phyloP scores from a whole-genome alignment of 2,888 invertebrate species.

The Dichetophora obliterata region DNA sequence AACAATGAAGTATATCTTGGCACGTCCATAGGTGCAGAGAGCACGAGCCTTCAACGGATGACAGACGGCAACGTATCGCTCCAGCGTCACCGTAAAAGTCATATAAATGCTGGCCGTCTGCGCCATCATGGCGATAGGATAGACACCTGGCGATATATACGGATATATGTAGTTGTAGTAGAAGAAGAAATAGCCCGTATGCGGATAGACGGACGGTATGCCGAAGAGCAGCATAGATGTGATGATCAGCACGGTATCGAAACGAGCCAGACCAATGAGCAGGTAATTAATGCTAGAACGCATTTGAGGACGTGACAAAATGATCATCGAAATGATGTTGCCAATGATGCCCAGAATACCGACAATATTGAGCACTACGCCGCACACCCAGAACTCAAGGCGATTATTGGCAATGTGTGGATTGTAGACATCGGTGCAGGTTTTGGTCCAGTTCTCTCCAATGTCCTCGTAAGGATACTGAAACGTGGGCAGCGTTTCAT shows the following conservation, averaged over 20 bases:
- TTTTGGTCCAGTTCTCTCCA: slow-evolving; percentile 17
- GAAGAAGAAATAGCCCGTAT: slow-evolving; percentile 81
- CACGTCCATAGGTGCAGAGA: slow-evolving; percentile 90
- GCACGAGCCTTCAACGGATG: slow-evolving; percentile 90
- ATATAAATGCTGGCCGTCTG: slow-evolving; percentile 96
- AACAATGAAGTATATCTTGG: slow-evolving; percentile 84
- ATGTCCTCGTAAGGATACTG: slow-evolving; percentile 34
- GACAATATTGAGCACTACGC: slow-evolving; percentile 83
- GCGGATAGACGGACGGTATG: slow-evolving; percentile 86
- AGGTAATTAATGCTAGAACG: slow-evolving; percentile 95
- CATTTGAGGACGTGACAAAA: slow-evolving; percentile 94
- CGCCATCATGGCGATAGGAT: slow-evolving; percentile 86
- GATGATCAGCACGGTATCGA: slow-evolving; percentile 91
- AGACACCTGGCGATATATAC: slow-evolving; percentile 83
- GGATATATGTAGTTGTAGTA: slow-evolving; percentile 86
- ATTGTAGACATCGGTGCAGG: slow-evolving; percentile 60
- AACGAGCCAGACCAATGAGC: slow-evolving; percentile 91
- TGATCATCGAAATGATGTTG: slow-evolving; percentile 91
- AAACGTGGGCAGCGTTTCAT: slow-evolving; percentile 42
- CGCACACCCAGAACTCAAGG: slow-evolving; percentile 86
- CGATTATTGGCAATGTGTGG: slow-evolving; percentile 69
- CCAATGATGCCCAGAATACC: slow-evolving; percentile 89
- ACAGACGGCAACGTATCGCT: slow-evolving; percentile 94
- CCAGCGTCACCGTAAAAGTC: slow-evolving; percentile 89
- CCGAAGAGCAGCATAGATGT: slow-evolving; percentile 90